Percentiles rank a stretch among this genome's conserved stretches.
phyloP scores from a whole-genome alignment of 2,797 vertebrate species.

The Scomberomorus guttatus region DNA sequence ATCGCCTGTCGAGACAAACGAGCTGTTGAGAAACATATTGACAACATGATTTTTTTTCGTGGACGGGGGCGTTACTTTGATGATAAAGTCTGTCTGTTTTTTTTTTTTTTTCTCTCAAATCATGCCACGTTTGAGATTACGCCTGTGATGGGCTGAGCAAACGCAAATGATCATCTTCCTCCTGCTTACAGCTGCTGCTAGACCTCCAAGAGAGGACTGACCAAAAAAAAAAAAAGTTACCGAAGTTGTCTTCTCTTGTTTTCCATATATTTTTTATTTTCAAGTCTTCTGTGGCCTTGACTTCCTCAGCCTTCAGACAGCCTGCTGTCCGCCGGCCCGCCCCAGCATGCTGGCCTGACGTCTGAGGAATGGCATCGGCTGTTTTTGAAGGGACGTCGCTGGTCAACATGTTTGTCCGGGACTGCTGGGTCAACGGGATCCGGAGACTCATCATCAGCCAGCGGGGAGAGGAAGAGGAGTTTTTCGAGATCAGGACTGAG shows the following conservation, averaged over 20 bases:
- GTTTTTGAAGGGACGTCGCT: constrained; percentile 98
- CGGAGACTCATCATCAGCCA: constrained; percentile 93
- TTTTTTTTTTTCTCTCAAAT: constrained; percentile 43
- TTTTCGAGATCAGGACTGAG: constrained; percentile 97
- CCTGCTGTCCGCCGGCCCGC: constrained; percentile 31
- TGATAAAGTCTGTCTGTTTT: constrained; percentile 10
- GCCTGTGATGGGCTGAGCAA: constrained; percentile 66
- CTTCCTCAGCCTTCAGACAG: neutral
- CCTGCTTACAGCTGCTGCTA: constrained; percentile 26
- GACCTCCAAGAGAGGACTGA: constrained; percentile 50
- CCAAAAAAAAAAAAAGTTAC: constrained; percentile 47
- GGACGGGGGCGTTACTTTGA: constrained; percentile 43
- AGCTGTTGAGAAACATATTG: neutral
- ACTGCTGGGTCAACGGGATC: constrained; percentile 98
- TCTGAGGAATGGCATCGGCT: constrained; percentile 91
- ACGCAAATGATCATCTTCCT: constrained; percentile 27
- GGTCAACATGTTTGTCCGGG: constrained; percentile 98
- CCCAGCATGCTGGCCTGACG: constrained; percentile 79
- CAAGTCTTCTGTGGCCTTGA: neutral
- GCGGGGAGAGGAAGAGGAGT: constrained; percentile 95
- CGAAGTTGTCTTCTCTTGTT: constrained; percentile 21
- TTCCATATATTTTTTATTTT: neutral
- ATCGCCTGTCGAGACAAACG: neutral
- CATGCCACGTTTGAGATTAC: constrained; percentile 74
- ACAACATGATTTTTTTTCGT: too few relatives aligned